Percentiles rank a stretch among this genome's conserved stretches.
Conservation (phyloP, 2,113 vertebrate genomes). For the Malaclemys terrapin region DNA sequence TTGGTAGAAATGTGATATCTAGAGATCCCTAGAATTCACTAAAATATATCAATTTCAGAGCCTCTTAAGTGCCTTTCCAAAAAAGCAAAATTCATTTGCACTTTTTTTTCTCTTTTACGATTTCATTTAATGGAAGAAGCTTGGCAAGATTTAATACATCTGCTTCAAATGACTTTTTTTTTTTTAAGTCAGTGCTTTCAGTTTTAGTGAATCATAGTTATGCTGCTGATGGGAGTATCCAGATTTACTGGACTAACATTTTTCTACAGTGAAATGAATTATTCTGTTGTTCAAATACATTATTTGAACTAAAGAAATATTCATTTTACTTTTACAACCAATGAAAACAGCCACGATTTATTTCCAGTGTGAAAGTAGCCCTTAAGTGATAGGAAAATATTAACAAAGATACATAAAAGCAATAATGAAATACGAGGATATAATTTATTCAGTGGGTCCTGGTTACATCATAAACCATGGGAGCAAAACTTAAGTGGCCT, state of each 20-base stretch:
- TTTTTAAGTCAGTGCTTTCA: not conserved
- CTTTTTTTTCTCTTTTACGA: not conserved
- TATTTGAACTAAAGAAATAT: not conserved
- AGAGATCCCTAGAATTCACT: not conserved
- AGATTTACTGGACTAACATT: not conserved
- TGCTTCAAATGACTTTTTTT: not conserved
- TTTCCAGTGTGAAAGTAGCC: not conserved
- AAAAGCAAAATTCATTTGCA: not conserved
- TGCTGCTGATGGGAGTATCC: not conserved
- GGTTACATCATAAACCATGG: not conserved
- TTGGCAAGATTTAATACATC: not conserved
- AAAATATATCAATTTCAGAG: not conserved
- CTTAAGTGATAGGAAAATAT: not conserved
- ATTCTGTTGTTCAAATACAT: not conserved
- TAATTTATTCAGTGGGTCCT: not conserved
- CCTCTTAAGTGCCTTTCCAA: not conserved
- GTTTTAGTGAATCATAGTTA: not conserved
- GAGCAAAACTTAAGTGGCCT: not conserved
- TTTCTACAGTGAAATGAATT: not conserved
- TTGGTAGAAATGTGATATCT: not conserved
- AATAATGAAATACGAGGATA: not conserved
- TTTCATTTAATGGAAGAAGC: not conserved
- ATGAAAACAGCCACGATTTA: not conserved
- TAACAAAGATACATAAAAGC: not conserved
- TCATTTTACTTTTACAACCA: not conserved